A percentile compares a stretch with the other conserved stretches of the same genome.
These are phyloP conservation scores for Melanogrammus aeglefinus DNA, from an alignment of 2,797 vertebrate species.

Conservation along the genomic window DNA sequence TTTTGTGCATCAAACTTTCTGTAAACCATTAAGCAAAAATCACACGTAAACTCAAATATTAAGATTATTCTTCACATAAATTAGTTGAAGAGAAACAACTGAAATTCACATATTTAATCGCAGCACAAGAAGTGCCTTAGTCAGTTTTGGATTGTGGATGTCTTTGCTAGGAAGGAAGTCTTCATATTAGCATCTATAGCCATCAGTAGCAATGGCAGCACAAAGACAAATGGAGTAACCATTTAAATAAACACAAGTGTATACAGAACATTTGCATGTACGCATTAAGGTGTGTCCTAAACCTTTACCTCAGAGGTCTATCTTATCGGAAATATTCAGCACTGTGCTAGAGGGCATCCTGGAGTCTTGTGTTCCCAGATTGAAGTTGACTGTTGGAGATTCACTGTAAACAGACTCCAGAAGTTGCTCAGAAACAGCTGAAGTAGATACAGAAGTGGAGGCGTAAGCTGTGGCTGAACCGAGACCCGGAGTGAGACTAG, in stretches of 20 bases:
- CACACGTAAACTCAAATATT: not conserved
- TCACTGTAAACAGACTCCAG: constrained; percentile 85
- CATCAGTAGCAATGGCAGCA: not conserved
- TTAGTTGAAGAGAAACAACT: not conserved
- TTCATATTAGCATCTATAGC: not conserved
- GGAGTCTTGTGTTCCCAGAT: constrained; percentile 29
- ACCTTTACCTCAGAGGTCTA: constrained; percentile 61
- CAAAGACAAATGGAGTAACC: not conserved
- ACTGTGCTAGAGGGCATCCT: constrained; percentile 35
- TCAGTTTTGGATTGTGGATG: not conserved
- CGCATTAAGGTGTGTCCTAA: not conserved
- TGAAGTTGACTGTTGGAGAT: constrained; percentile 53
- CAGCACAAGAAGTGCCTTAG: not conserved
- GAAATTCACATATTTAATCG: constrained; percentile 12
- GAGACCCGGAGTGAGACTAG: constrained; percentile 22
- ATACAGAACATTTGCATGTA: not conserved
- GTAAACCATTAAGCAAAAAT: not conserved
- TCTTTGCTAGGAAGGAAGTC: constrained; percentile 1
- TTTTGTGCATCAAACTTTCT: not conserved
- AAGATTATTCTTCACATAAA: not conserved
- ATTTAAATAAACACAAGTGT: not conserved
- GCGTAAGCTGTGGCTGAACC: constrained; percentile 19
- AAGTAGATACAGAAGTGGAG: constrained; percentile 45
- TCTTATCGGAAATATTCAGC: constrained; percentile 55
- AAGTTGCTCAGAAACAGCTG: constrained; percentile 71